These are phyloP conservation scores for Acronicta aceris DNA, from an alignment of 2,888 invertebrate genomes.

Conservation along the genomic window DNA sequence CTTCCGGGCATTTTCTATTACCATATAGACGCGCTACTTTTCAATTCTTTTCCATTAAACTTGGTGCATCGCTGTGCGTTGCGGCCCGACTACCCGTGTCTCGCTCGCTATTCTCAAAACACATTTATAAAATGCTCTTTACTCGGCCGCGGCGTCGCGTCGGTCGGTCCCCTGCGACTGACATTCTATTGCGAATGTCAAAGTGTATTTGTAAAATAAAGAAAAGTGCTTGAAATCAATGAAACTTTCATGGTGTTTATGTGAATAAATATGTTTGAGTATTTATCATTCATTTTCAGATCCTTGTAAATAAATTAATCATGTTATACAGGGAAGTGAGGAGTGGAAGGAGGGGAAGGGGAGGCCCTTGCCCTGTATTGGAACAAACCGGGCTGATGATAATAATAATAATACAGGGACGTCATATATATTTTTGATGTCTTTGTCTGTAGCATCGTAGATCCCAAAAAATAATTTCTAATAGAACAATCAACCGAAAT, in stretches of 20 bases:
- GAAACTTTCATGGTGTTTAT: constrained; percentile 74
- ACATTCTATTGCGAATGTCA: constrained; percentile 85
- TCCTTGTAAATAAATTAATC: background rate
- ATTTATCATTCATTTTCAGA: constrained; percentile 28
- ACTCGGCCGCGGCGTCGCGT: constrained; percentile 73
- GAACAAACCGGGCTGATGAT: too few species aligned
- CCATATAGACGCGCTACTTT: constrained; percentile 89
- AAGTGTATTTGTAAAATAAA: constrained; percentile 81
- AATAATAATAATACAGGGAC: too few species aligned
- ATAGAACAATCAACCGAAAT: too few species aligned
- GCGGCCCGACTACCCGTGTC: constrained; percentile 71
- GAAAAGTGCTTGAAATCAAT: constrained; percentile 78
- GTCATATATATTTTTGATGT: too few species aligned
- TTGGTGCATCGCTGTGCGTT: constrained; percentile 87
- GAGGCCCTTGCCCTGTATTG: too few species aligned
- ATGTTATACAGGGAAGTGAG: background rate
- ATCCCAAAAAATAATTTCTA: too few species aligned
- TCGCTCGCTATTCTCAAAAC: constrained; percentile 82
- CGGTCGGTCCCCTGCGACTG: constrained; percentile 80
- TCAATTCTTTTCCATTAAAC: constrained; percentile 90
- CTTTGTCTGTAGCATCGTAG: too few species aligned
- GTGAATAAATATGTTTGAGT: constrained; percentile 58
- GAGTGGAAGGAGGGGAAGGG: too few species aligned
- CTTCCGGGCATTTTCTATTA: constrained; percentile 89
- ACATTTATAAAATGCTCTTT: constrained; percentile 89